Evolutionary conservation across 2,113 vertebrate genomes (phyloP), one percentile per base, ranked within the genome.

Genomic region (Alouatta palliata): DNA sequence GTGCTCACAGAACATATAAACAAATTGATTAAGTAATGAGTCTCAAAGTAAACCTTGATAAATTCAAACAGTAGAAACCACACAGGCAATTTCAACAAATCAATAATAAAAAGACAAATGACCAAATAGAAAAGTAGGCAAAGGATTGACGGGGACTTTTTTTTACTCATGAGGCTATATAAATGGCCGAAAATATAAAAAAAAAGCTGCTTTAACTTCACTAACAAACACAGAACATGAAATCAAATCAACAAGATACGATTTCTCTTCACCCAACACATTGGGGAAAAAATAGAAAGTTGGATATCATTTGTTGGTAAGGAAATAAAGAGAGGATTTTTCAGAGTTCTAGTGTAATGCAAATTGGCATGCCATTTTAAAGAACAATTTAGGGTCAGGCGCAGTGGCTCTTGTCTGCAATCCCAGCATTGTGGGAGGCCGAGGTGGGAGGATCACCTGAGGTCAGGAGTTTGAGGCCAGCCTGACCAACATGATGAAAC

Each of bases 1-100:
- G 88, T 81, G 80, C 76, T 92, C 90, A 87, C 70, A 81, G 80
- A 87, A 66, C 94, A 94, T 68, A 97, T 84, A 97, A 88, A 82
- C 92, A 95, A 89, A 97, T 97, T 96, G 97, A 97, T 98, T 96
- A 97, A 97, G 90, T 92, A 96, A 98, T 97, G 96, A 97, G 92
- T 80, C 96, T 93, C 95, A 77, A 82, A 86, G 64, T 71, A 89
- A 96, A 93, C 83, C 70, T 90, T 97, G 87, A 95, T 98, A 97
- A 96, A 96, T 93, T 89, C 75, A 82, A 93, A 94, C 86, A 77
- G 47, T 64, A 95, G 82, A 91, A 94, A 88, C 88, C 61, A 95
- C 79, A 93, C 21, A 94, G 81, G 75, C 96, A 93, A 87, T 97
- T 93, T 95, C 96, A 94, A 95, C 95, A 91, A 94, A 96, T 98